A percentile compares a stretch with the other conserved stretches of the same genome.
These are phyloP conservation scores for Reinhardtius hippoglossoides DNA, from an alignment of 2,113 vertebrate genomes.

Conservation along the genomic window DNA sequence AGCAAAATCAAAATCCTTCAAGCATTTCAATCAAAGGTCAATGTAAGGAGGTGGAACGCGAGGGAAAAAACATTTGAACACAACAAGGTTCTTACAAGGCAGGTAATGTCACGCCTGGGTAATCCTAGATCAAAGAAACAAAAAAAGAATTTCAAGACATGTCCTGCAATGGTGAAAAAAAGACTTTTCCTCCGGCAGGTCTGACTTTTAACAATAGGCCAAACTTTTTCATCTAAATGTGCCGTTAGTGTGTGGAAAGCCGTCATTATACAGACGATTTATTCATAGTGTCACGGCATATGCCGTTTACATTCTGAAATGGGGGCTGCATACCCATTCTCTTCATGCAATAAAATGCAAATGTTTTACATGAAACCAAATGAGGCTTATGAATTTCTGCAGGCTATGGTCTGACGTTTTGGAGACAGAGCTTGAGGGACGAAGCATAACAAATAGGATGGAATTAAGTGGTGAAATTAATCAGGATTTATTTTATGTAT, in stretches of 20 bases:
- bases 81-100: constrained; percentile 13
- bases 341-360: constrained; percentile 18
- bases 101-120: constrained; percentile 26
- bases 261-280: not conserved
- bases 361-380: constrained; percentile 38
- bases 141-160: constrained; percentile 19
- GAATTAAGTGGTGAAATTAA: constrained; percentile 72
- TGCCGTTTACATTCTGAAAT: not conserved
- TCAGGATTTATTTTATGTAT: constrained; percentile 72
- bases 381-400: constrained; percentile 31
- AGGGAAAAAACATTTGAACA: constrained; percentile 22
- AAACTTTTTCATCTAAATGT: not conserved
- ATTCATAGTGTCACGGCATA: not conserved
- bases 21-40: constrained; percentile 61
- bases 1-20: constrained; percentile 52
- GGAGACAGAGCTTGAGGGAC: constrained; percentile 49
- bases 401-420: constrained; percentile 56
- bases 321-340: not conserved
- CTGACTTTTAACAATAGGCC: not conserved
- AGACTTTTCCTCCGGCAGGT: not conserved
- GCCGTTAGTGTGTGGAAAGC: not conserved
- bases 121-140: constrained; percentile 30
- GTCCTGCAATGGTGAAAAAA: not conserved
- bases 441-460: constrained; percentile 70
- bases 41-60: constrained; percentile 6